phyloP scores from a whole-genome alignment of 2,113 vertebrate genomes.

The Emydocephalus ijimae region DNA sequence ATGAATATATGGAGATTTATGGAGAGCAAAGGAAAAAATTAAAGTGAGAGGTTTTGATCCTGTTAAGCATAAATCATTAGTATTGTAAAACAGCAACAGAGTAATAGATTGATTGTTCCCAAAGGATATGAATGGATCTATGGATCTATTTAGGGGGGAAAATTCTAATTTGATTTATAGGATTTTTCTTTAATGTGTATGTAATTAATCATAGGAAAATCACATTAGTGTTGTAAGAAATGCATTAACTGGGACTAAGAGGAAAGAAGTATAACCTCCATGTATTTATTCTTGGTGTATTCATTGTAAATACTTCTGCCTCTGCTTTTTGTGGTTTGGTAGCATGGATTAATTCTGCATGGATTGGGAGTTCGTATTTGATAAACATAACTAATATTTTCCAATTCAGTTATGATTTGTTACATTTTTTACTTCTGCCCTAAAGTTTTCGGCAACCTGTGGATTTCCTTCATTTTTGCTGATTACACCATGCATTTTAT shows the following conservation, averaged over 20 bases:
- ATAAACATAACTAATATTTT: background rate
- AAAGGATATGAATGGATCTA: background rate
- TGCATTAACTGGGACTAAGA: background rate
- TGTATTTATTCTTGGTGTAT: background rate
- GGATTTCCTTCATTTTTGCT: background rate
- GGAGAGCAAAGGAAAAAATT: background rate
- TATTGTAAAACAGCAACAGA: background rate
- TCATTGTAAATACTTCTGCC: background rate
- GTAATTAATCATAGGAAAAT: background rate
- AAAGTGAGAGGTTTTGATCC: background rate
- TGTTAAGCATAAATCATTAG: background rate
- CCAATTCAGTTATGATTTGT: background rate
- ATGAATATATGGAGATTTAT: background rate
- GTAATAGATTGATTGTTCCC: background rate
- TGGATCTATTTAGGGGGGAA: background rate
- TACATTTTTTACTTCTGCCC: background rate
- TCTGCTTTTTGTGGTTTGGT: background rate
- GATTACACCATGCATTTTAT: background rate
- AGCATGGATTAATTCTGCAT: background rate
- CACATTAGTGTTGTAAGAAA: background rate
- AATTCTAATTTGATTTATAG: background rate
- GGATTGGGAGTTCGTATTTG: background rate
- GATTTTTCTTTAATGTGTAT: background rate
- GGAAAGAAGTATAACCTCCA: background rate
- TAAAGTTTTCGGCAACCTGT: background rate